Percentiles rank a stretch among this genome's conserved stretches.
Evolutionary conservation across 1,140 invertebrate species (phyloP).

Genomic region (Ips typographus): DNA sequence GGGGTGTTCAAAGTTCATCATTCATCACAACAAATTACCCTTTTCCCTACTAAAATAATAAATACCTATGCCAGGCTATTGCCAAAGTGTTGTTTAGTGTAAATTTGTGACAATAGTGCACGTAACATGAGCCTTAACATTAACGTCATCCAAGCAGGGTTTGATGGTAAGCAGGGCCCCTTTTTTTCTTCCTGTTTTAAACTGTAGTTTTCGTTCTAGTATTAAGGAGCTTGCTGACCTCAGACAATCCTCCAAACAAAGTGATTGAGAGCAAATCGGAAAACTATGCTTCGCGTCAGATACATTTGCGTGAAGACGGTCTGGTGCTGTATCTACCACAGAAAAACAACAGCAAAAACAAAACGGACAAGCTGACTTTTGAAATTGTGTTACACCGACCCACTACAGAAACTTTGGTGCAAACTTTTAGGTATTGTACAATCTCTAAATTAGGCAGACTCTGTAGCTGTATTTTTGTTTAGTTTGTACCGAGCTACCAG

Average conservation of each 20-base stretch:
- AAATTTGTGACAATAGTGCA: too few species aligned
- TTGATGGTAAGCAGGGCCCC: constrained; percentile 28
- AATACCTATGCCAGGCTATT: too few species aligned
- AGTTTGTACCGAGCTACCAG: constrained; percentile 75
- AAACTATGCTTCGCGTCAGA: constrained; percentile 63
- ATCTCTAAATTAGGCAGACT: background rate
- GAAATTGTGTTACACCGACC: constrained; percentile 75
- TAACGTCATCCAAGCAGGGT: constrained; percentile 20
- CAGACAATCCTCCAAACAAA: constrained; percentile 59
- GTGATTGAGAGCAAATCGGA: constrained; percentile 69
- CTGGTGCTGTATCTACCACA: constrained; percentile 67
- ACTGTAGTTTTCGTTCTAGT: constrained; percentile 49
- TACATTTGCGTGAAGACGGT: constrained; percentile 68
- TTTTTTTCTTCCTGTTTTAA: background rate
- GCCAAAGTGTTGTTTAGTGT: too few species aligned
- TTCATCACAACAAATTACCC: too few species aligned
- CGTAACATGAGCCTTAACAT: background rate
- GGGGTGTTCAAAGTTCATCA: too few species aligned
- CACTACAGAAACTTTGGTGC: constrained; percentile 63
- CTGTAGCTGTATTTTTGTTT: constrained; percentile 20
- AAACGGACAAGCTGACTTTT: constrained; percentile 59
- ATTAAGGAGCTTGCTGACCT: constrained; percentile 54
- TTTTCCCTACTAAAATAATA: too few species aligned
- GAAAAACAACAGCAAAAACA: constrained; percentile 47
- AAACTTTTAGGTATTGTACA: constrained; percentile 64